Evolutionary conservation across 1,140 invertebrate genomes (phyloP).

Genomic region (Phymorhynchus buccinoides): DNA sequence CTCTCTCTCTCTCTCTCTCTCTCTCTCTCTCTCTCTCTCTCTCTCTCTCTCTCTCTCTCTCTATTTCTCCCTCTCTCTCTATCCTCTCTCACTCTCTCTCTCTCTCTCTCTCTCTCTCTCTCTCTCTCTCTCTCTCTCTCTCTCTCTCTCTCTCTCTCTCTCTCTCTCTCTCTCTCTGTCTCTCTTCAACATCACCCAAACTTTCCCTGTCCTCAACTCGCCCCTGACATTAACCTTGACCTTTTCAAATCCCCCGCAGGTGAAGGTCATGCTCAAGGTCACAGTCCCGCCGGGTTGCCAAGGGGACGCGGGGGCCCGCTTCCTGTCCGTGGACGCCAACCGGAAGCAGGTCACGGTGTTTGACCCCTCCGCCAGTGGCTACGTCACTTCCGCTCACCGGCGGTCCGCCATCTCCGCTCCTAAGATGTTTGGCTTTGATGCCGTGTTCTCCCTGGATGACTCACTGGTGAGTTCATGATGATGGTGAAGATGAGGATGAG

Average conservation of each 20-base stretch:
- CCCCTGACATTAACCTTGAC: background rate
- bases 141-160: background rate
- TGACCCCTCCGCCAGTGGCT: conserved; percentile 78
- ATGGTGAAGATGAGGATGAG: too few species aligned
- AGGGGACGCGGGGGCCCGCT: conserved; percentile 73
- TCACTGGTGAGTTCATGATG: conserved; percentile 80
- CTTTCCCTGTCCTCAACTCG: background rate
- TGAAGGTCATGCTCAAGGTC: conserved; percentile 89
- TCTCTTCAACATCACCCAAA: background rate
- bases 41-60: conserved; percentile 11
- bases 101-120: too few species aligned
- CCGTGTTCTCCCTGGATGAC: conserved; percentile 92
- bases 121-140: background rate
- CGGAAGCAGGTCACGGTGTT: conserved; percentile 92
- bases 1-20: background rate
- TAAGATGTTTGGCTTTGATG: conserved; percentile 98
- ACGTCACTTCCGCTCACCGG: conserved; percentile 79
- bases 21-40: background rate
- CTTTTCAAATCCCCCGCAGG: conserved; percentile 75
- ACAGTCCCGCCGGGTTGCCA: conserved; percentile 69
- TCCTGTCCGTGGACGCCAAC: conserved; percentile 88
- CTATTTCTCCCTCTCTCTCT: background rate
- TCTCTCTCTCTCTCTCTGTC: background rate
- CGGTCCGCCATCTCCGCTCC: conserved; percentile 87
- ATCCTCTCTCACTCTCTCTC: background rate